These are phyloP conservation scores for Cuculus canorus DNA, from an alignment of 2,797 vertebrate species.

Conservation along the genomic window DNA sequence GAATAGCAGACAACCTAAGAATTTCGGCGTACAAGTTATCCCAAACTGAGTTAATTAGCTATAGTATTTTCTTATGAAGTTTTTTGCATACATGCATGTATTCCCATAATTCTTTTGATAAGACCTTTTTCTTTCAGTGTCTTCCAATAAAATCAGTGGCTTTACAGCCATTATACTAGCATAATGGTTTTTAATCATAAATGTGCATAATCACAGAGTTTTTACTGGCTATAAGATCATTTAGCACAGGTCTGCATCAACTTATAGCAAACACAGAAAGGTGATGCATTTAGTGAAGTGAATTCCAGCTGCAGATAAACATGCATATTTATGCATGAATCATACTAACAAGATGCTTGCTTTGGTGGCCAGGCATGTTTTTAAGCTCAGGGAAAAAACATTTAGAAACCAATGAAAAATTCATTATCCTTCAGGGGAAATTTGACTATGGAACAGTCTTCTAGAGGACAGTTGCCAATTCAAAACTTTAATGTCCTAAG, in stretches of 20 bases:
- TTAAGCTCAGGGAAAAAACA: neutral
- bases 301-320: neutral
- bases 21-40: neutral
- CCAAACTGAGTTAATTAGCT: neutral
- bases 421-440: neutral
- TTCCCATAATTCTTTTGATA: neutral
- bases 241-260: neutral
- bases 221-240: neutral
- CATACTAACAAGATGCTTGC: neutral
- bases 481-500: neutral
- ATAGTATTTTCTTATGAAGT: neutral
- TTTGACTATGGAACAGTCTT: neutral
- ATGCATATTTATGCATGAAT: neutral
- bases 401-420: neutral
- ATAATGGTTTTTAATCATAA: neutral
- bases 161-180: neutral
- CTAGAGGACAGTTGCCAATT: neutral
- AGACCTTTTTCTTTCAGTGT: neutral
- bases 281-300: neutral
- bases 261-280: neutral
- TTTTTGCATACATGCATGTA: neutral
- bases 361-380: neutral
- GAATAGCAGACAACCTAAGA: neutral
- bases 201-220: neutral
- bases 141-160: neutral